These are phyloP conservation scores for Geothlypis trichas DNA, from an alignment of 2,113 vertebrate genomes.

Conservation along the genomic window DNA sequence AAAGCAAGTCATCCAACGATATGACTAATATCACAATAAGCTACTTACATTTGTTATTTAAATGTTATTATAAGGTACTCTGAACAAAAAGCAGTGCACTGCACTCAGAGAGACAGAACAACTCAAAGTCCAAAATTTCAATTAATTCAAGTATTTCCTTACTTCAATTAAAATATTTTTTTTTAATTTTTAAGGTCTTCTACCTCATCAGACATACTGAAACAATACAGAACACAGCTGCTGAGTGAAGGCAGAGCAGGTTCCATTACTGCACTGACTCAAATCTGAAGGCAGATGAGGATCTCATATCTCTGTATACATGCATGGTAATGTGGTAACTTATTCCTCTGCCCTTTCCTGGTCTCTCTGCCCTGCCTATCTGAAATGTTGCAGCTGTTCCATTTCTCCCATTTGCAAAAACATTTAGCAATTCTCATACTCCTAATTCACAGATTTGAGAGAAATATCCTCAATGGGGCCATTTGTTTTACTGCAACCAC, in stretches of 20 bases:
- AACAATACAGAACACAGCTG: neutral
- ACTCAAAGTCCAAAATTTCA: neutral
- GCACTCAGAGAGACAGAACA: neutral
- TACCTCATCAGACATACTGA: neutral
- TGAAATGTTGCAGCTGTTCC: neutral
- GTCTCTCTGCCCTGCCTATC: neutral
- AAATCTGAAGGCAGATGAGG: neutral
- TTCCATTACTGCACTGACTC: neutral
- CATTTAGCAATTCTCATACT: neutral
- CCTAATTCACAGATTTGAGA: neutral
- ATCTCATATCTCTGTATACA: fast-evolving
- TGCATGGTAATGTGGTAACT: neutral
- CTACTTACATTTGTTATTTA: neutral
- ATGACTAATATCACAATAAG: constrained; percentile 20
- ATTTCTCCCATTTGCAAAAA: neutral
- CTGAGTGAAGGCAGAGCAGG: neutral
- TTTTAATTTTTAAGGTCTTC: neutral
- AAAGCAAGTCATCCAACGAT: neutral
- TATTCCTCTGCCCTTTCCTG: neutral
- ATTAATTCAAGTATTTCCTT: neutral
- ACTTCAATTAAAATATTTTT: neutral
- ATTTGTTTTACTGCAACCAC: neutral
- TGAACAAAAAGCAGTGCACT: neutral
- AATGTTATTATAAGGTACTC: neutral
- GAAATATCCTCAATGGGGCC: neutral